Evolutionary conservation across 1,140 invertebrate genomes (phyloP).

Genomic region (Pygmarrhopalites habei): DNA sequence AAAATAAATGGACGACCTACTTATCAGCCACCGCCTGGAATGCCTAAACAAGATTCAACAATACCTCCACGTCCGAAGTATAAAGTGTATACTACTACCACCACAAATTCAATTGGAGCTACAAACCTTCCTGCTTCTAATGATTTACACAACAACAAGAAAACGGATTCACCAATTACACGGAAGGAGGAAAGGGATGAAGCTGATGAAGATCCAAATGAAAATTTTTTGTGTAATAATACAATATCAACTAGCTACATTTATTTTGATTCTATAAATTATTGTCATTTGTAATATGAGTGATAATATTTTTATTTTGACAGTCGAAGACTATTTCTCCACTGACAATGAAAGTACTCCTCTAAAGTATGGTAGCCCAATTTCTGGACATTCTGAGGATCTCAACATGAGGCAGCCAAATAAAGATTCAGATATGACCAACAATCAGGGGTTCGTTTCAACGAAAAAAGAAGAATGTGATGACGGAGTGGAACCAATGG

Average conservation of each 20-base stretch:
- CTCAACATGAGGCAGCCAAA: background rate
- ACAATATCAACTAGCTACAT: conserved; percentile 11
- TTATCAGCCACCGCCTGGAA: background rate
- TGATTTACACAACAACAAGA: background rate
- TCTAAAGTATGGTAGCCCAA: background rate
- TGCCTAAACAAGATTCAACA: background rate
- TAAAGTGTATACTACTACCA: background rate
- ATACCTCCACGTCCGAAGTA: no score
- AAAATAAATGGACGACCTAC: background rate
- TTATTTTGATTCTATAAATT: background rate
- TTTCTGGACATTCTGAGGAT: no score
- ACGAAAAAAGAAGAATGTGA: background rate
- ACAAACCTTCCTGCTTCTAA: background rate
- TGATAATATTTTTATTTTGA: background rate
- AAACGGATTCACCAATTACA: background rate
- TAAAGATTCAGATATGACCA: background rate
- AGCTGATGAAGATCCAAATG: conserved; percentile 64
- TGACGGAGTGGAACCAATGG: background rate
- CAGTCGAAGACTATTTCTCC: background rate
- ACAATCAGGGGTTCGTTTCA: background rate
- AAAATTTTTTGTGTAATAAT: conserved; percentile 27
- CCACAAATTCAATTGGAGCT: background rate
- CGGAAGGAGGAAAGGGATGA: conserved; percentile 51
- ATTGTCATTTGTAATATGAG: background rate
- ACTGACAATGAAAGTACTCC: background rate